Conservation (phyloP, 2,888 invertebrate genomes). For the Nycteola revayana region DNA sequence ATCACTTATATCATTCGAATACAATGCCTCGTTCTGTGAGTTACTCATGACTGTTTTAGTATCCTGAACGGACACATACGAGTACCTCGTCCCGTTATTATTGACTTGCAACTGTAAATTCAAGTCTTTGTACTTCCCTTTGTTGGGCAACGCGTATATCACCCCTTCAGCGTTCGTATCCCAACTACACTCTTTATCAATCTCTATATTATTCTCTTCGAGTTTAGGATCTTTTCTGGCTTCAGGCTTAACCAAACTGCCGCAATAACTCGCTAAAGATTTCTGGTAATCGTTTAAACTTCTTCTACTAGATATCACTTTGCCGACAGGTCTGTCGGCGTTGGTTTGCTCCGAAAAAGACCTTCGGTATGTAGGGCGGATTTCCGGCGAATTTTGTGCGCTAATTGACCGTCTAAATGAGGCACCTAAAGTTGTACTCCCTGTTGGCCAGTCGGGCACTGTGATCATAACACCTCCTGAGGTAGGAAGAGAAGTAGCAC, state of each 20-base stretch:
- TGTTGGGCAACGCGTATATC: conserved; percentile 76
- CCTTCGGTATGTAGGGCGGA: conserved; percentile 68
- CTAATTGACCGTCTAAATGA: conserved; percentile 65
- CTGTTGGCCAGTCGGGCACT: conserved; percentile 83
- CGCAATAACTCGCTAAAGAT: conserved; percentile 62
- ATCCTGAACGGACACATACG: conserved; percentile 74
- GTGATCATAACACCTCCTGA: conserved; percentile 84
- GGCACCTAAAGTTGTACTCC: conserved; percentile 50
- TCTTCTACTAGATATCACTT: conserved; percentile 72
- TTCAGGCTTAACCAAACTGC: conserved; percentile 50
- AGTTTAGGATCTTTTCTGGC: conserved; percentile 49
- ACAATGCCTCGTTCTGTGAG: conserved; percentile 70
- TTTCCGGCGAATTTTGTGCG: conserved; percentile 73
- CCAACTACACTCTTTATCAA: conserved; percentile 83
- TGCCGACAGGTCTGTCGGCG: conserved; percentile 63
- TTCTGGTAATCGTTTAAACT: conserved; percentile 74
- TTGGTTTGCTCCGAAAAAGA: conserved; percentile 74
- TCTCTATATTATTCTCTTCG: conserved; percentile 70
- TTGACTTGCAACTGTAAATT: conserved; percentile 76
- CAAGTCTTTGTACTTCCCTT: conserved; percentile 75
- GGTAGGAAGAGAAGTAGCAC: conserved; percentile 66
- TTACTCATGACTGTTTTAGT: conserved; percentile 74
- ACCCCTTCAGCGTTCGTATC: conserved; percentile 80
- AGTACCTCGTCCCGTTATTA: conserved; percentile 73
- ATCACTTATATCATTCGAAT: conserved; percentile 67